Conservation (phyloP, 2,113 vertebrate species). For the Ceyx melanurus region DNA sequence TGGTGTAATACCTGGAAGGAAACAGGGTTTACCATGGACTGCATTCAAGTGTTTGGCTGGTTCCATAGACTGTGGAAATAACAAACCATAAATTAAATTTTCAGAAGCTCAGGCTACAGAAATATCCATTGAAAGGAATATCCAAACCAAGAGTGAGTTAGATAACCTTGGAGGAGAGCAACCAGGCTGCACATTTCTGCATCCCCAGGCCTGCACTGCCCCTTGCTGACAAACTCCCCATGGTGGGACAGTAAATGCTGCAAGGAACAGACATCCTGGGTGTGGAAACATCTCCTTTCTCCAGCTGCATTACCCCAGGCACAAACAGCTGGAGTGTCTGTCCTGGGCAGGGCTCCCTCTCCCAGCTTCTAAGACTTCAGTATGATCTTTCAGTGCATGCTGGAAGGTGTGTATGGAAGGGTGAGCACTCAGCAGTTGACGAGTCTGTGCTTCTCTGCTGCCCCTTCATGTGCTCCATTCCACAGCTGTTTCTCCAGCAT, state of each 20-base stretch:
- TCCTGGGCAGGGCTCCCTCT: neutral
- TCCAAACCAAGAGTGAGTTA: neutral
- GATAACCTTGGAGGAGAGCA: neutral
- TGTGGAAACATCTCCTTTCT: neutral
- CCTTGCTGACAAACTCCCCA: conserved; percentile 17
- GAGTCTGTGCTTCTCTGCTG: neutral
- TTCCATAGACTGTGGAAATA: conserved; percentile 7
- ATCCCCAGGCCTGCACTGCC: conserved; percentile 38
- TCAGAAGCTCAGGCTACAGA: neutral
- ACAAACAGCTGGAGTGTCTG: neutral
- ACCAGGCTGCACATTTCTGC: neutral
- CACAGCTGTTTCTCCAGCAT: rapidly evolving
- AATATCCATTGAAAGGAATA: neutral
- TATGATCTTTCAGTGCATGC: neutral
- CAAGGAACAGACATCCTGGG: neutral
- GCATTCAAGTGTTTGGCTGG: neutral
- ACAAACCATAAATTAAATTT: neutral
- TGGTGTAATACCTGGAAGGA: neutral
- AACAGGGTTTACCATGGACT: neutral
- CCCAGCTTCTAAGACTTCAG: neutral
- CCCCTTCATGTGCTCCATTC: rapidly evolving
- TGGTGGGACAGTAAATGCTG: neutral
- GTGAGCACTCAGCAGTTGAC: neutral
- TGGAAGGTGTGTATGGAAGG: rapidly evolving
- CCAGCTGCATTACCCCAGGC: neutral